These are phyloP conservation scores for Sipha flava DNA, from an alignment of 1,140 invertebrate genomes.

Conservation along the genomic window DNA sequence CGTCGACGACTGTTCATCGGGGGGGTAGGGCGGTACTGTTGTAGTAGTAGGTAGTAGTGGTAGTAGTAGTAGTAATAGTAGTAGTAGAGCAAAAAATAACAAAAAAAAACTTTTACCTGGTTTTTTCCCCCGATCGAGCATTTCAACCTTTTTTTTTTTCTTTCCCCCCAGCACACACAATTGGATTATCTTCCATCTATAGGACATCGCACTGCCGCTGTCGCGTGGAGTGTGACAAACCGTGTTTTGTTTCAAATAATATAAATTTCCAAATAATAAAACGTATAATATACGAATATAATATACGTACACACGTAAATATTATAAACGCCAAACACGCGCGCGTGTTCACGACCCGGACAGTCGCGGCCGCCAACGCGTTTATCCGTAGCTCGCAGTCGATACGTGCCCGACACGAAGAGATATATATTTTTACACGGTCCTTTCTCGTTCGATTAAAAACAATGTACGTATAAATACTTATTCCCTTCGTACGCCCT, in stretches of 20 bases:
- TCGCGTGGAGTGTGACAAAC: conserved; percentile 12
- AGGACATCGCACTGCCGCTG: background rate
- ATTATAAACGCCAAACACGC: background rate
- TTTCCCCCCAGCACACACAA: background rate
- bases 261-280: background rate
- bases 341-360: background rate
- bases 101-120: conserved; percentile 29
- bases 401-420: too few species aligned
- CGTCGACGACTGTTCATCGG: background rate
- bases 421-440: background rate
- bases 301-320: background rate
- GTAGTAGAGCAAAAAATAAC: conserved; percentile 29
- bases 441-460: background rate
- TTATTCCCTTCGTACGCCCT: background rate
- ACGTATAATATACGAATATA: background rate
- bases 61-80: background rate
- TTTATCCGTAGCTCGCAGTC: too few species aligned
- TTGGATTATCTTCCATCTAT: conserved; percentile 32
- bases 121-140: background rate
- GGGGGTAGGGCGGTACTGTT: background rate
- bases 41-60: background rate
- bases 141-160: conserved; percentile 24
- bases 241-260: conserved; percentile 16
- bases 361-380: too few species aligned
- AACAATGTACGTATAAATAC: background rate